Percentiles rank a stretch among this genome's conserved stretches.
phyloP scores from a whole-genome alignment of 2,888 invertebrate species.

The Minunthozetes semirufus region DNA sequence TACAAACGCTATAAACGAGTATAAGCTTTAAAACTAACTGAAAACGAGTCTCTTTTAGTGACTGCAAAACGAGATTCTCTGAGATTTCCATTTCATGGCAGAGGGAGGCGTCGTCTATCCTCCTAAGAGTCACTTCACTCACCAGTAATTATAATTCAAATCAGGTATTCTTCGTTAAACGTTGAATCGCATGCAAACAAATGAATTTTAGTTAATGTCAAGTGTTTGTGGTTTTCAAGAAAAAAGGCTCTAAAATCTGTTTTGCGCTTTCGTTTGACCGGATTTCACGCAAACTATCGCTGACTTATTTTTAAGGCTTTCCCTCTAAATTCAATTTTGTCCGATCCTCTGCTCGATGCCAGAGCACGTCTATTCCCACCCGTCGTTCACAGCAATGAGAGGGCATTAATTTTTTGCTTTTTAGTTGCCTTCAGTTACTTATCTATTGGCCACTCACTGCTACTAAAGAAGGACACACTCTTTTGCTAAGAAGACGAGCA shows the following conservation, averaged over 20 bases:
- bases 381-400: slow-evolving; percentile 5
- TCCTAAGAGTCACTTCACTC: slow-evolving; percentile 27
- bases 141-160: slow-evolving; percentile 28
- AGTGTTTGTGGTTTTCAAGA: slow-evolving; percentile 15
- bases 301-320: not conserved
- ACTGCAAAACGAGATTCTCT: slow-evolving; percentile 19
- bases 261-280: slow-evolving; percentile 8
- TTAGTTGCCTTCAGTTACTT: slow-evolving; percentile 15
- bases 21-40: slow-evolving; percentile 16
- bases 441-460: not conserved
- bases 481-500: not conserved
- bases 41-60: slow-evolving; percentile 27
- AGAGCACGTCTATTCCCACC: slow-evolving; percentile 4
- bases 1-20: not conserved
- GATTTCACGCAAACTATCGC: not conserved
- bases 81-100: slow-evolving; percentile 17
- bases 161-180: slow-evolving; percentile 23
- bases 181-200: slow-evolving; percentile 24
- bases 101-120: slow-evolving; percentile 17
- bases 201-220: slow-evolving; percentile 24
- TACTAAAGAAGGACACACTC: not conserved
- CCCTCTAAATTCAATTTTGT: not conserved
- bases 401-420: not conserved
- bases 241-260: not conserved
- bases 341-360: not conserved